Percentiles rank a stretch among this genome's conserved stretches.
Conservation (phyloP, 2,888 invertebrate genomes). For the Hypena proboscidalis region DNA sequence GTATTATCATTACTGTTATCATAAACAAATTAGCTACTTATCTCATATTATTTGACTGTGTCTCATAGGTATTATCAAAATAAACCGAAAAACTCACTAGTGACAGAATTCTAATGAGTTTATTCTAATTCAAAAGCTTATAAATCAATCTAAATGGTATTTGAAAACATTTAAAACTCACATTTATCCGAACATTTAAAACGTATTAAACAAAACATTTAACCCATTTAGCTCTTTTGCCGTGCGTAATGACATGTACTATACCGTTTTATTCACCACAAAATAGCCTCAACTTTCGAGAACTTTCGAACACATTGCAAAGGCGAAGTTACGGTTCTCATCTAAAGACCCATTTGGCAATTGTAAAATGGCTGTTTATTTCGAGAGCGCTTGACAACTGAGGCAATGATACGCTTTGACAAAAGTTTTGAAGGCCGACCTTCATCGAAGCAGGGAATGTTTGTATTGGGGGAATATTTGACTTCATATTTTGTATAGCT, state of each 20-base stretch:
- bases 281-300: constrained; percentile 14
- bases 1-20: no score
- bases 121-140: no score
- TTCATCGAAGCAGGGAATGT: constrained; percentile 15
- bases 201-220: background rate
- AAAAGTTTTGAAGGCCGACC: constrained; percentile 26
- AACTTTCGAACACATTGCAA: constrained; percentile 25
- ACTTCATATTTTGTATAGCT: background rate
- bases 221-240: background rate
- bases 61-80: no score
- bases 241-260: background rate
- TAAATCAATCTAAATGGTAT: no score
- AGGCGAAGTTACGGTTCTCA: constrained; percentile 25
- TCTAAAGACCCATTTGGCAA: constrained; percentile 32
- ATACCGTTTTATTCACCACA: background rate
- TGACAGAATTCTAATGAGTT: no score
- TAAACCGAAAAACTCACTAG: no score
- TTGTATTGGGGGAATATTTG: constrained; percentile 4
- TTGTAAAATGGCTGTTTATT: constrained; percentile 31
- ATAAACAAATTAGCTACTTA: no score
- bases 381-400: constrained; percentile 17
- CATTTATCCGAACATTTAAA: background rate
- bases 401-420: constrained; percentile 23
- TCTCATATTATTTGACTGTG: no score
- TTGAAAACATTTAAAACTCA: no score